phyloP scores from a whole-genome alignment of 2,888 invertebrate species.

The Notodonta dromedarius region DNA sequence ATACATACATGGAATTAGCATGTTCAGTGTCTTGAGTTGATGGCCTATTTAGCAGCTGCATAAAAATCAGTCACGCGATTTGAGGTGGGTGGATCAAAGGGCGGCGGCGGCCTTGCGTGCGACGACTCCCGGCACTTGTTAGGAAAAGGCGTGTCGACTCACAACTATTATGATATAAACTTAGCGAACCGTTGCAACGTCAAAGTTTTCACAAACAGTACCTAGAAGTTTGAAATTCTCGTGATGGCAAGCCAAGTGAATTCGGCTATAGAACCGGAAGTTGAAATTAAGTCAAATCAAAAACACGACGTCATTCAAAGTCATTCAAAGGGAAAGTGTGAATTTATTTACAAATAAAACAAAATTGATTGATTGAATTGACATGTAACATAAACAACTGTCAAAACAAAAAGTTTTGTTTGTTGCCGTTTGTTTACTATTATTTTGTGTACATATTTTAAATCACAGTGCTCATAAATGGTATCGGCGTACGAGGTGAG shows the following conservation, averaged over 20 bases:
- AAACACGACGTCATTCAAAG: neutral
- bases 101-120: conserved; percentile 81
- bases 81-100: conserved; percentile 84
- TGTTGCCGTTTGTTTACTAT: too few species aligned
- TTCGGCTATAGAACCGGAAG: neutral
- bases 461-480: too few species aligned
- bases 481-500: too few species aligned
- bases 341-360: neutral
- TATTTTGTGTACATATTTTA: too few species aligned
- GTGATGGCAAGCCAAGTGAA: neutral
- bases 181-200: conserved; percentile 46
- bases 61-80: conserved; percentile 79
- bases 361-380: neutral
- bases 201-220: conserved; percentile 26
- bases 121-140: conserved; percentile 83
- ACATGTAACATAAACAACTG: neutral
- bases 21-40: conserved; percentile 39
- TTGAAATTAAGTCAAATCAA: neutral
- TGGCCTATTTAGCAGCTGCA: conserved; percentile 60
- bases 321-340: conserved; percentile 1
- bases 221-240: neutral
- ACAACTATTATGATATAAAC: conserved; percentile 66
- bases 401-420: neutral
- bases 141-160: conserved; percentile 83
- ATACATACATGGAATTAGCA: conserved; percentile 38